A percentile compares a stretch with the other conserved stretches of the same genome.
Conservation (phyloP, 2,797 vertebrate species). For the Falco berigora region DNA sequence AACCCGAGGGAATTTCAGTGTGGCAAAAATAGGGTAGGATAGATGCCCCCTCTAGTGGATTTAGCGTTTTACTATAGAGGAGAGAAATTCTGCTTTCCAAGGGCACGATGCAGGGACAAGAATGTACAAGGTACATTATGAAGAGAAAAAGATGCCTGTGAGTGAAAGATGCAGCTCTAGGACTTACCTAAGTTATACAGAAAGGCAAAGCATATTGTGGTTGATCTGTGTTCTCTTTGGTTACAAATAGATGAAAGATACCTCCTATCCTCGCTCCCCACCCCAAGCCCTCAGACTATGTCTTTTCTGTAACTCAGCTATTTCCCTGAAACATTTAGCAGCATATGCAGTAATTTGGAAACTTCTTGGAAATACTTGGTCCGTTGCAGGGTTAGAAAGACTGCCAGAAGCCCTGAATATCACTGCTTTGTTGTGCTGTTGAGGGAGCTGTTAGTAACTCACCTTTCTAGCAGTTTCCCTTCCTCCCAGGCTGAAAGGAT, state of each 20-base stretch:
- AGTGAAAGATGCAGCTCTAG: background rate
- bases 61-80: background rate
- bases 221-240: background rate
- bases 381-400: background rate
- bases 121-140: background rate
- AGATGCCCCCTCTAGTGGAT: background rate
- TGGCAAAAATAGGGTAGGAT: background rate
- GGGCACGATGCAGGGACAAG: background rate
- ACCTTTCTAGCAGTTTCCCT: background rate
- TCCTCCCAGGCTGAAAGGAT: background rate
- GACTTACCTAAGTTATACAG: background rate
- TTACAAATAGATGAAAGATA: background rate
- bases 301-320: background rate
- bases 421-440: background rate
- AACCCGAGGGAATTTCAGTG: background rate
- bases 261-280: background rate
- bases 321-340: background rate
- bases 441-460: background rate
- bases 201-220: background rate
- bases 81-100: background rate
- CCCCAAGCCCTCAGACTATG: background rate
- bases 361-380: background rate
- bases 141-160: background rate
- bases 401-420: background rate
- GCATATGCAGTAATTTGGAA: background rate